Base-by-base conservation (phyloP, 2,113 vertebrate species). In the Tapirus terrestris region DNA sequence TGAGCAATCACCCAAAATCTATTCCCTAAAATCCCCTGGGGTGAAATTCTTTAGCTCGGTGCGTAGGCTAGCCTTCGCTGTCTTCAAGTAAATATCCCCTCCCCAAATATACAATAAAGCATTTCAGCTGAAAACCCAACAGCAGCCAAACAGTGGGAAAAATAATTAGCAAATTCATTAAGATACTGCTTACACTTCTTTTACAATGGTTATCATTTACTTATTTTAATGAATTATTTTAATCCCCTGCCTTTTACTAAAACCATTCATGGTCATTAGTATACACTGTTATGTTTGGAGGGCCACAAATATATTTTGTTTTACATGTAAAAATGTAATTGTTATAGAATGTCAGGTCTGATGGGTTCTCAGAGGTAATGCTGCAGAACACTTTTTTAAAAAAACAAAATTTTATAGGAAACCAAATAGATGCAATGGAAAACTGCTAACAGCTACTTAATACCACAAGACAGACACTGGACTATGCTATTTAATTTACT, bases 131-230 rank as follows among this genome's bases (percentile, higher is more conserved):
- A 83, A 61, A 83, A 45, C 33, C 67, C 89, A 63, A 86, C 4
- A 93, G 77, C 53, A 95, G 48, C 48, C 23, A 31, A 81, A 60
- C 10, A 39, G 79, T 13, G 6, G 84, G 68, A 31, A 53, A 93
- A 80, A 93, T 70, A 93, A 96, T 93, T 67, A 96, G 73, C 48
- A 97, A 93, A 60, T 70, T 67, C 70, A 60, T 36, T 96, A 96
- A 73, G 73, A 89, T 63, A 84, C 33, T 18, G 72, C 16, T 58
- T 86, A 53, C 3, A 70, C 21, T 75, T 84, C 63, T 90, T 77
- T 89, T 68, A 48, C 18, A 82, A 68, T 31, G 27, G n/a, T 61
- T 96, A 80, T 45, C 61, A 76, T 83, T 94, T 70, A 75, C 21
- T 97, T 80, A 76, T 84, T 88, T 91, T 76, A 95, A 76, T 94